Base-by-base conservation (phyloP, 2,888 invertebrate genomes). In the Plagodis pulveraria region DNA sequence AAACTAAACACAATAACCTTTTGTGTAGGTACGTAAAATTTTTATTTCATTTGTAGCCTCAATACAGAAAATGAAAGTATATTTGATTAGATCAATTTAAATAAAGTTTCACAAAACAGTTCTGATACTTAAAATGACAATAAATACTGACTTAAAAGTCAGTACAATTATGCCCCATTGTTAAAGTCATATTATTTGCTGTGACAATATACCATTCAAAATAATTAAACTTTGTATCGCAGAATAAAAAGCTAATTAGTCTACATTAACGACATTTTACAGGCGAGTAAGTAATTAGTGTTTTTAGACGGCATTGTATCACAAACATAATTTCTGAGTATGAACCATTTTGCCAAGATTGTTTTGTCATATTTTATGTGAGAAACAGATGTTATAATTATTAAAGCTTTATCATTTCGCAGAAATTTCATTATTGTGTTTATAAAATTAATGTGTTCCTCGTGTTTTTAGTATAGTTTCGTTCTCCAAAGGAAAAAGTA, bases 181-280 rank as follows among this genome's bases (percentile, higher is more conserved):
- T 46, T 11, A 46, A 46, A 10, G 34, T 34, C 46, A 11, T 46
- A 34, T 6, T n/a, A 32, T 22, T 32, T 32, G 36, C 12, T 58
- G 60, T 58, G 60, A 63, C 58, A 63, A 54, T 66, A 60, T 63
- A 58, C 53, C 54, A 58, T 66, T 62, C 63, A 66, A 56, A 55
- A 46, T 49, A 50, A 56, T 60, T 56, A 54, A 45, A 62, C 44
- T 65, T 58, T 52, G 58, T 62, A 52, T 45, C 54, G n/a, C 49
- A 46, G 40, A 56, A 56, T 57, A 57, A 59, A 47, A 54, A 53
- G 42, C 40, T 38, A 54, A 33, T 35, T 61, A 40, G 33, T 33
- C 9, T 11, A 38, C 48, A 46, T 41, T 55, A 56, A 56, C 54
- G 50, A 55, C 55, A 62, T 62, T 59, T 22, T 35, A 32, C 40